A percentile compares a stretch with the other conserved stretches of the same genome.
Evolutionary conservation across 1,140 invertebrate species (phyloP).

Genomic region (Anoplolepis gracilipes): DNA sequence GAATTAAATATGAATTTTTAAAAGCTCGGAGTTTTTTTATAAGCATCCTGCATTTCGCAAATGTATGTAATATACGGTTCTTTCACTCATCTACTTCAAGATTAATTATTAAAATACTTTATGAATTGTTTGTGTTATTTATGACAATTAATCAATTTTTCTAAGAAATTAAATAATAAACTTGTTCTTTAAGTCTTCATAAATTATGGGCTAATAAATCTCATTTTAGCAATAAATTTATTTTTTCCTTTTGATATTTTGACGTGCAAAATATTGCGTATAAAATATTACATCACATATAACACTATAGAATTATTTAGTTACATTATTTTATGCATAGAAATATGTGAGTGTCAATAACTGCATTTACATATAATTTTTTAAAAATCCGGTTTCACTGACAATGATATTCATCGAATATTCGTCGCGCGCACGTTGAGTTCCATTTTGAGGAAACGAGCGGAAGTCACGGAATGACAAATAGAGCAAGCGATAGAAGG

Average conservation of each 20-base stretch:
- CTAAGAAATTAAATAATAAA: background rate
- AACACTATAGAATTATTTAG: background rate
- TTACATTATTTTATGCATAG: background rate
- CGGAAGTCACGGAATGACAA: slow-evolving; percentile 19
- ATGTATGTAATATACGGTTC: background rate
- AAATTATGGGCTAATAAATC: background rate
- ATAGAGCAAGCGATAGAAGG: background rate
- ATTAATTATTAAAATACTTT: background rate
- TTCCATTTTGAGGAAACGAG: slow-evolving; percentile 5
- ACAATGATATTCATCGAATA: slow-evolving; percentile 37
- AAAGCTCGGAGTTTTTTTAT: too few relatives aligned
- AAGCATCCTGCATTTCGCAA: too few relatives aligned
- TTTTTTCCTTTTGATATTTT: background rate
- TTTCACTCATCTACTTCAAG: background rate
- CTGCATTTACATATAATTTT: background rate
- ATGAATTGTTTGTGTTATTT: background rate
- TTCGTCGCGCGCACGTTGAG: background rate
- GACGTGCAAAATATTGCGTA: background rate
- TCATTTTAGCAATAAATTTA: background rate
- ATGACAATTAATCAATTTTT: background rate
- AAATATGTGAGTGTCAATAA: background rate
- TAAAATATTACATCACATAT: background rate
- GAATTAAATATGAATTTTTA: too few relatives aligned
- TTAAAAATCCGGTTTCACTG: slow-evolving; percentile 1
- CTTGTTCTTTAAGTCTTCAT: background rate